These are phyloP conservation scores for Rhaphigaster nebulosa DNA, from an alignment of 2,888 invertebrate genomes.

Conservation along the genomic window DNA sequence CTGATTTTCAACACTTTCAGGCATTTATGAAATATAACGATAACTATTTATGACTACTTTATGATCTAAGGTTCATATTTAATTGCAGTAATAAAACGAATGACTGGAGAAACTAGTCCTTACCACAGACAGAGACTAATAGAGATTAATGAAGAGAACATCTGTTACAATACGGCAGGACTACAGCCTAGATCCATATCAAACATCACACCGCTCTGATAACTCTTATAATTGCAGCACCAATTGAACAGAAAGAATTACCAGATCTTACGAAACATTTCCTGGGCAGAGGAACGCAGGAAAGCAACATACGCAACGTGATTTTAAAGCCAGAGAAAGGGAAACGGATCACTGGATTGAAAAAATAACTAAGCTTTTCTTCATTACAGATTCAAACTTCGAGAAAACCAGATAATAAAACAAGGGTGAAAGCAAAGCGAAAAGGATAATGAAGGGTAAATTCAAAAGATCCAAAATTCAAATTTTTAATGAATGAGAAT, in stretches of 20 bases:
- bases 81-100: background rate
- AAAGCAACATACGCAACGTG: background rate
- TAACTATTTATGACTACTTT: too few species aligned
- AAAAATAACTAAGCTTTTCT: background rate
- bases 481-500: too few species aligned
- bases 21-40: too few species aligned
- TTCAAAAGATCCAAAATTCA: too few species aligned
- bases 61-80: too few species aligned
- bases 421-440: background rate
- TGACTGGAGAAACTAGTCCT: background rate
- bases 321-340: background rate
- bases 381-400: background rate
- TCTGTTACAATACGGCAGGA: background rate
- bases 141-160: background rate
- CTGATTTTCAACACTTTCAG: too few species aligned
- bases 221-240: slow-evolving; percentile 10
- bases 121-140: background rate
- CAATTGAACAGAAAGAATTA: slow-evolving; percentile 26
- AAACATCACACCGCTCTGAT: slow-evolving; percentile 2
- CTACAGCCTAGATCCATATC: slow-evolving; percentile 27
- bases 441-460: background rate
- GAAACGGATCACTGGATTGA: background rate
- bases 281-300: background rate
- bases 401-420: background rate
- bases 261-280: background rate